Conservation (phyloP, 1,140 invertebrate species). For the Telenomus remus region DNA sequence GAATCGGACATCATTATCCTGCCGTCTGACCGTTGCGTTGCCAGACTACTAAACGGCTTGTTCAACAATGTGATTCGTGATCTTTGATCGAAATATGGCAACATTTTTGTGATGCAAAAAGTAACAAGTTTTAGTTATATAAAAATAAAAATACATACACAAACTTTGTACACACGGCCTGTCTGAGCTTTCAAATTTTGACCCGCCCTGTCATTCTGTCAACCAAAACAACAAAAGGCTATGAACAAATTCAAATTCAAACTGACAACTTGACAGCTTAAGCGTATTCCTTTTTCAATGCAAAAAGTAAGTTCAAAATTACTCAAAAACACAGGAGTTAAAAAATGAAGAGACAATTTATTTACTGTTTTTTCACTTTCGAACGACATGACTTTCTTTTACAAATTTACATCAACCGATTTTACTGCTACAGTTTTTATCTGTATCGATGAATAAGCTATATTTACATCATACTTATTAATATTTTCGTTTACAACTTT, state of each 20-base stretch:
- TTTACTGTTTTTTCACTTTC: too few species aligned
- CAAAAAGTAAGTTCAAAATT: too few species aligned
- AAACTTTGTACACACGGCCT: not conserved
- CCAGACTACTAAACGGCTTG: conserved; percentile 8
- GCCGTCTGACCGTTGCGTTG: conserved; percentile 62
- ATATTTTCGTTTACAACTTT: too few species aligned
- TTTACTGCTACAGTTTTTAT: too few species aligned
- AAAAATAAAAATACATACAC: not conserved
- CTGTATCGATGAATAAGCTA: too few species aligned
- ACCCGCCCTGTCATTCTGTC: conserved; percentile 1
- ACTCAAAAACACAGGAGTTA: too few species aligned
- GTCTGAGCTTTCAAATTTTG: conserved; percentile 23
- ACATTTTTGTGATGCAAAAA: conserved; percentile 8
- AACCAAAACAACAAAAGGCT: conserved; percentile 13
- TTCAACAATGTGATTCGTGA: not conserved
- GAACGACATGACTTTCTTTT: too few species aligned
- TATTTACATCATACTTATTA: too few species aligned
- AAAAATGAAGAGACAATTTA: too few species aligned
- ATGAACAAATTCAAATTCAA: not conserved
- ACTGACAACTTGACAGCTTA: too few species aligned
- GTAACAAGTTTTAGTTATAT: not conserved
- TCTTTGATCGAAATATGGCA: conserved; percentile 13
- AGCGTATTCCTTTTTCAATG: too few species aligned
- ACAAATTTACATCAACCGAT: too few species aligned
- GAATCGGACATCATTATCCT: conserved; percentile 66